Evolutionary conservation across 1,140 invertebrate species (phyloP).

Genomic region (Apis dorsata): DNA sequence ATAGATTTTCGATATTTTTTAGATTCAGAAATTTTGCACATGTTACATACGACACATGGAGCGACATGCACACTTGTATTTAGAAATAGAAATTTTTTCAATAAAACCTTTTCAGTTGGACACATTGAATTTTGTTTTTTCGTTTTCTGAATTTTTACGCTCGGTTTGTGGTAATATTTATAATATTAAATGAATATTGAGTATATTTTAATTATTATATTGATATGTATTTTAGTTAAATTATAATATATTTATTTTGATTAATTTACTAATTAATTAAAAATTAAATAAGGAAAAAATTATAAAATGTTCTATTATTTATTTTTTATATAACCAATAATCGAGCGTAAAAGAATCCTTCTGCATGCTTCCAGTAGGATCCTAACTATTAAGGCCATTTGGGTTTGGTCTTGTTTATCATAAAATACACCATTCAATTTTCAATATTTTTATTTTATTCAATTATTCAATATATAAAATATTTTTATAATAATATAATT

Average conservation of each 20-base stretch:
- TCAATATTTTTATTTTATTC: slow-evolving; percentile 41
- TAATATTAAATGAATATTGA: neutral
- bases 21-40: slow-evolving; percentile 61
- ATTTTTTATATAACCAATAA: slow-evolving; percentile 39
- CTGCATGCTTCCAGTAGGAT: slow-evolving; percentile 76
- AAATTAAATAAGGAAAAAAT: slow-evolving; percentile 20
- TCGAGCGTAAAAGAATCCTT: slow-evolving; percentile 76
- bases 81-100: slow-evolving; percentile 78
- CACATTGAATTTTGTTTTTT: slow-evolving; percentile 78
- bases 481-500: neutral
- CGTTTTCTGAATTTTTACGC: slow-evolving; percentile 75
- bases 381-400: slow-evolving; percentile 70
- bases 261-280: slow-evolving; percentile 26
- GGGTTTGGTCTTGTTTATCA: slow-evolving; percentile 59
- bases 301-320: neutral
- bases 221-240: neutral
- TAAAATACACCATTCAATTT: slow-evolving; percentile 31
- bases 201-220: neutral
- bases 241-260: slow-evolving; percentile 10
- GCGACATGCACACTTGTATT: slow-evolving; percentile 76
- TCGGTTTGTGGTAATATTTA: slow-evolving; percentile 60
- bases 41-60: slow-evolving; percentile 66
- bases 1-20: slow-evolving; percentile 57
- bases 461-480: slow-evolving; percentile 3
- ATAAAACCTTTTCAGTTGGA: slow-evolving; percentile 80